These are phyloP conservation scores for Mustela lutreola DNA, from an alignment of 2,113 vertebrate genomes.

Conservation along the genomic window DNA sequence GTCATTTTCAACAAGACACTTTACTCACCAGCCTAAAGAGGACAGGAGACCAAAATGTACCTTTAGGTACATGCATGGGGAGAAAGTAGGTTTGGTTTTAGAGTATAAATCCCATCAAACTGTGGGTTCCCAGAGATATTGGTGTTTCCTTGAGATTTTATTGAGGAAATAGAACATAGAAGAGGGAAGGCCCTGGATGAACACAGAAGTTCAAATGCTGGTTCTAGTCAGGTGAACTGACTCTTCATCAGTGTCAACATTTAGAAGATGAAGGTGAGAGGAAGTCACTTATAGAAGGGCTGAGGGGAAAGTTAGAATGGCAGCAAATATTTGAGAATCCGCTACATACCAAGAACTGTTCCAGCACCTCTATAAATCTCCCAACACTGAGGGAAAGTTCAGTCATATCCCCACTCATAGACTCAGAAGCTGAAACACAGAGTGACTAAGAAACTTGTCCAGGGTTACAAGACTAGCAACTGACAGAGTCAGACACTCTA, in stretches of 20 bases:
- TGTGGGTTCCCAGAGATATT: background rate
- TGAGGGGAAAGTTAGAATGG: background rate
- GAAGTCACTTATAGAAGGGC: too few relatives aligned
- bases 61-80: too few relatives aligned
- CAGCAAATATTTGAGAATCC: background rate
- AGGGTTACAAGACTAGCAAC: background rate
- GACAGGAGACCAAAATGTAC: background rate
- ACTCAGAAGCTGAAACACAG: background rate
- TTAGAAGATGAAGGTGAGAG: fast-evolving
- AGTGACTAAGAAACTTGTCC: background rate
- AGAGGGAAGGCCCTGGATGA: background rate
- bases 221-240: background rate
- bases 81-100: background rate
- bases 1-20: background rate
- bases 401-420: background rate
- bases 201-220: background rate
- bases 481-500: background rate
- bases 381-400: background rate
- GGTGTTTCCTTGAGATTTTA: background rate
- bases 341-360: background rate
- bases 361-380: background rate
- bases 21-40: background rate
- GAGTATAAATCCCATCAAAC: background rate
- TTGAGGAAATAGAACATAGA: background rate
- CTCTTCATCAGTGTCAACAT: background rate